These are phyloP conservation scores for Pogonocichla stellata DNA, from an alignment of 2,113 vertebrate species.

Conservation along the genomic window DNA sequence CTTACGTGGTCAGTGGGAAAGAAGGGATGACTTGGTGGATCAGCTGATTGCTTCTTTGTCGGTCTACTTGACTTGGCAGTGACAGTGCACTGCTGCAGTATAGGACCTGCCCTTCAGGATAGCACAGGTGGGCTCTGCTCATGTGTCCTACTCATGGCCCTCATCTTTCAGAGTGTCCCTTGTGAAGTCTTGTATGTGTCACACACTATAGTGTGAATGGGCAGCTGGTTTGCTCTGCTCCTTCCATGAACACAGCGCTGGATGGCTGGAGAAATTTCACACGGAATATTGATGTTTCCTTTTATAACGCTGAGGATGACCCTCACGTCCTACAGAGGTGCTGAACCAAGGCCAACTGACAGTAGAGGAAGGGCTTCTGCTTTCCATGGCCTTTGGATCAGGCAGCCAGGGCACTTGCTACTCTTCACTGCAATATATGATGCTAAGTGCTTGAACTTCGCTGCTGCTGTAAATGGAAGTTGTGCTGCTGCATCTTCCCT, in stretches of 20 bases:
- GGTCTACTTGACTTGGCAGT: background rate
- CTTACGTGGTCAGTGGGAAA: background rate
- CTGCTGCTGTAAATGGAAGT: conserved; percentile 55
- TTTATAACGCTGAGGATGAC: background rate
- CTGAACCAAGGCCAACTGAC: background rate
- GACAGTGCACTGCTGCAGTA: background rate
- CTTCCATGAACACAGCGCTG: background rate
- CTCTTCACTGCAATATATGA: background rate
- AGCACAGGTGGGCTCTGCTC: background rate
- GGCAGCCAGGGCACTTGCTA: background rate
- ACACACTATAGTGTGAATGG: background rate
- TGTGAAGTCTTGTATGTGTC: background rate
- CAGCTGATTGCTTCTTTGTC: background rate
- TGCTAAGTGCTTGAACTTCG: background rate
- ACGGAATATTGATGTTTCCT: background rate
- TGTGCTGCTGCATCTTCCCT: background rate
- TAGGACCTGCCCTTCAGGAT: background rate
- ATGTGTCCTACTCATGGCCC: rapidly evolving
- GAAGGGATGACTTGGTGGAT: background rate
- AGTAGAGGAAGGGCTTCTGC: background rate
- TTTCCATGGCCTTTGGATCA: background rate
- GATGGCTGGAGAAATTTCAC: background rate
- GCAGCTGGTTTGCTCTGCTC: background rate
- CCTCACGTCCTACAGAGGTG: background rate
- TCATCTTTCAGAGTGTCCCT: background rate